Evolutionary conservation across 1,140 invertebrate species (phyloP).

Genomic region (Gerris buenoi): DNA sequence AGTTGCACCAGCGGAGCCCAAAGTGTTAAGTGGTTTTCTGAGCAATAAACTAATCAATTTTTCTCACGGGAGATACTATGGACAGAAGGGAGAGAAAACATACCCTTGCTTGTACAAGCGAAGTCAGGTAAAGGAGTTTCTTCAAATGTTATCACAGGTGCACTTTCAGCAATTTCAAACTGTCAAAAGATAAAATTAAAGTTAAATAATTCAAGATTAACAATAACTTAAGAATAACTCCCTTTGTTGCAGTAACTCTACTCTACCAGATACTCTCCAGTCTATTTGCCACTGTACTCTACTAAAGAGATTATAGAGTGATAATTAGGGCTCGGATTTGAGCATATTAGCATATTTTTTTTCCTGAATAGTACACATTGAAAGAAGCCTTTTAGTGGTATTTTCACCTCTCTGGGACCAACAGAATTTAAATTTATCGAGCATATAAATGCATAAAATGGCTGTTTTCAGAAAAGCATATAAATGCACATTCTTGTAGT

Average conservation of each 20-base stretch:
- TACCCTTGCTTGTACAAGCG: neutral
- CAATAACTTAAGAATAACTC: neutral
- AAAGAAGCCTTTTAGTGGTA: too few species aligned
- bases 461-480: too few species aligned
- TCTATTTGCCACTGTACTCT: neutral
- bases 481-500: too few species aligned
- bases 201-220: neutral
- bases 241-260: neutral
- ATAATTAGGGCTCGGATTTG: too few species aligned
- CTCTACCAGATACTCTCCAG: neutral
- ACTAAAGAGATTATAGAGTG: neutral
- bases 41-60: too few species aligned
- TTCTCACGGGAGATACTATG: too few species aligned
- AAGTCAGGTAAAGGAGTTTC: neutral
- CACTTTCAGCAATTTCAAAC: neutral
- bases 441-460: too few species aligned
- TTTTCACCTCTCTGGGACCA: too few species aligned
- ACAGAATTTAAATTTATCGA: too few species aligned
- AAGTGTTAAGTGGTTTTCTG: neutral
- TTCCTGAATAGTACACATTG: too few species aligned
- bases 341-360: too few species aligned
- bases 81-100: neutral
- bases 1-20: neutral
- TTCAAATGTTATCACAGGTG: neutral
- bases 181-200: neutral